A percentile compares a stretch with the other conserved stretches of the same genome.
Conservation (phyloP, 2,113 vertebrate genomes). For the Lophius piscatorius region DNA sequence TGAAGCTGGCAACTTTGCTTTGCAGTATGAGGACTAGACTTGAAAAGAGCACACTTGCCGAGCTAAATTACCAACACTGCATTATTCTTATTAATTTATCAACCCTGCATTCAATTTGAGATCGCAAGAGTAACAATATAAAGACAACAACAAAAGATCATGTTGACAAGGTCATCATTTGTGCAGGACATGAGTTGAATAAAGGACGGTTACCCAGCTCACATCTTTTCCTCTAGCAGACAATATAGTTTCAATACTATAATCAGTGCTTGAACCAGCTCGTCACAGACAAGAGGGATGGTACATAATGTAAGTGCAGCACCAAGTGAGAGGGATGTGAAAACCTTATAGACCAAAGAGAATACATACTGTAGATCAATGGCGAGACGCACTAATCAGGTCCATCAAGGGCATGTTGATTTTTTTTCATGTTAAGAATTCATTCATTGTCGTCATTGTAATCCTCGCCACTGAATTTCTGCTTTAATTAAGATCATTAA, state of each 20-base stretch:
- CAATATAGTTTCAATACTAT: conserved; percentile 46
- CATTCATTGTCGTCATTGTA: conserved; percentile 58
- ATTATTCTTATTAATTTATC: neutral
- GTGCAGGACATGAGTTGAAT: conserved; percentile 31
- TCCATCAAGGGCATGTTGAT: conserved; percentile 39
- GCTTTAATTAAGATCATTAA: conserved; percentile 58
- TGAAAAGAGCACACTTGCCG: no score
- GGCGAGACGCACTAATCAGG: conserved; percentile 56
- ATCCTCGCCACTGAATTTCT: conserved; percentile 37
- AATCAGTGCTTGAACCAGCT: conserved; percentile 48
- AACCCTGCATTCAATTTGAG: neutral
- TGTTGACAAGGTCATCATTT: conserved; percentile 22
- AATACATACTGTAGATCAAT: conserved; percentile 71
- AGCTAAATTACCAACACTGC: no score
- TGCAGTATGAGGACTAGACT: no score
- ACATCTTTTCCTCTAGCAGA: conserved; percentile 5
- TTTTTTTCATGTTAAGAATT: conserved; percentile 61
- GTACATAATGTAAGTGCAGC: conserved; percentile 32
- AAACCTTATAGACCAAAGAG: conserved; percentile 60
- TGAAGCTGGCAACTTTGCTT: no score
- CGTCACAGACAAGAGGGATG: conserved; percentile 44
- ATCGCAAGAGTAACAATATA: conserved; percentile 22
- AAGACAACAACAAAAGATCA: conserved; percentile 19
- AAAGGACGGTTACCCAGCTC: conserved; percentile 24
- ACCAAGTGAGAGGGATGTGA: conserved; percentile 15